Conservation (phyloP, 2,797 vertebrate species). For the Oreochromis mossambicus region DNA sequence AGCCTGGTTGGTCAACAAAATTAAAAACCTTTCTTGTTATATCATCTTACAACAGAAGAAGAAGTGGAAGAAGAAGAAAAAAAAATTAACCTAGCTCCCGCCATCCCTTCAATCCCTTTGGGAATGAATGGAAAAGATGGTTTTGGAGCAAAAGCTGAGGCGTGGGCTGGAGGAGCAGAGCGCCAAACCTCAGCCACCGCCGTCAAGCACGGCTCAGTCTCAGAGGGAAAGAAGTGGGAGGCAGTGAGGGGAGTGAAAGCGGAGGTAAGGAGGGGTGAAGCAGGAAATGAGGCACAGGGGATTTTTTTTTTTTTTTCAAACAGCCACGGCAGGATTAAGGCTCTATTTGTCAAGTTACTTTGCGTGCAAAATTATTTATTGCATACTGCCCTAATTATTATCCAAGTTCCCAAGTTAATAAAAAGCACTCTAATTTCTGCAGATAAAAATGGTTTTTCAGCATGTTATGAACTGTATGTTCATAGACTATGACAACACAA, state of each 20-base stretch:
- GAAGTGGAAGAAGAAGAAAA: not conserved
- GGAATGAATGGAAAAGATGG: conserved; percentile 53
- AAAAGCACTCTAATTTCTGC: not conserved
- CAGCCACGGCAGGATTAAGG: not conserved
- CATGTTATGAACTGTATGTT: not conserved
- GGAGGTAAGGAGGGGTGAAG: conserved; percentile 10
- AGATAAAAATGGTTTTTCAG: not conserved
- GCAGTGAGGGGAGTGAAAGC: conserved; percentile 21
- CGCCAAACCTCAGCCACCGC: conserved; percentile 54
- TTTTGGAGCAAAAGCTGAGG: conserved; percentile 44
- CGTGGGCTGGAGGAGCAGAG: conserved; percentile 50
- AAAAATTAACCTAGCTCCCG: not conserved
- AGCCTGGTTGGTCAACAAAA: conserved; percentile 2
- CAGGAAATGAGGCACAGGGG: conserved; percentile 56
- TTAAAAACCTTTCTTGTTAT: conserved; percentile 14
- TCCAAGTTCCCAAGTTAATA: not conserved
- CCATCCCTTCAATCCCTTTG: conserved; percentile 12
- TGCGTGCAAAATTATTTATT: not conserved
- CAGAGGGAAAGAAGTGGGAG: conserved; percentile 37
- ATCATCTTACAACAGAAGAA: not conserved
- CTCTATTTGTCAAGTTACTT: not conserved
- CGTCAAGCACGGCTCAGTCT: conserved; percentile 42
- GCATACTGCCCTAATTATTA: not conserved
- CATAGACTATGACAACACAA: not conserved
- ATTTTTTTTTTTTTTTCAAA: not conserved